Evolutionary conservation across 2,113 vertebrate species (phyloP), one percentile per base, ranked within the genome.

Genomic region (Ellobius talpinus): DNA sequence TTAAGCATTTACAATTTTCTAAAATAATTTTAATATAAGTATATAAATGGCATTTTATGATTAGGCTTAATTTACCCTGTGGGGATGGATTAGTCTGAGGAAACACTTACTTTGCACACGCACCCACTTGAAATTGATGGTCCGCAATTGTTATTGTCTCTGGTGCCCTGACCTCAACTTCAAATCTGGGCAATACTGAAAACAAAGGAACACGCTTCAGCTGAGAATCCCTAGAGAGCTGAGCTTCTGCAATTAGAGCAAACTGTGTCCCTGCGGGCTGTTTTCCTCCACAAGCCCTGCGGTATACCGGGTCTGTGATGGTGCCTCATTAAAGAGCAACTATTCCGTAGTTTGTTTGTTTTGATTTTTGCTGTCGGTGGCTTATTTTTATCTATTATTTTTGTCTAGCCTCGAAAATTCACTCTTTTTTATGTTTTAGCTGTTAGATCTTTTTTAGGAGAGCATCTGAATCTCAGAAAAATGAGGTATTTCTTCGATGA

Each of bases 131-230:
- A 61, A 99, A 23, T 72, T 98, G 98, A 92, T 98, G 95, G 79
- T 98, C 98, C 31, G 97, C 97, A 92, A 98, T 97, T 39, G 98
- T 98, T 87, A 99, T 45, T 1, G 55, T 90, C 33, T 91, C 63
- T 1, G 98, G 98, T 29, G 66, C 68, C 0, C 45, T 96, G 50
- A 98, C 23, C 4, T 52, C 97, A 90, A 98, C 86, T 91, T 98
- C 96, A 95, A 98, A 98, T 90, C 94, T 98, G 5, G 98, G 98
- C 14, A 98, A 61, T 91, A 98, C 98, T 99, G 90, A 12, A 91
- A 98, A 97, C 1, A 72, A 86, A 19, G 45, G 96, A 96, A 95
- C 70, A 89, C 33, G 55, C 3, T 42, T 96, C 26, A 93, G 45
- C 21, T 4, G 50, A 86, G 21, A 86, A 29, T 23, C 3, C 7